phyloP scores from a whole-genome alignment of 2,113 vertebrate genomes.

The Myocastor coypus region DNA sequence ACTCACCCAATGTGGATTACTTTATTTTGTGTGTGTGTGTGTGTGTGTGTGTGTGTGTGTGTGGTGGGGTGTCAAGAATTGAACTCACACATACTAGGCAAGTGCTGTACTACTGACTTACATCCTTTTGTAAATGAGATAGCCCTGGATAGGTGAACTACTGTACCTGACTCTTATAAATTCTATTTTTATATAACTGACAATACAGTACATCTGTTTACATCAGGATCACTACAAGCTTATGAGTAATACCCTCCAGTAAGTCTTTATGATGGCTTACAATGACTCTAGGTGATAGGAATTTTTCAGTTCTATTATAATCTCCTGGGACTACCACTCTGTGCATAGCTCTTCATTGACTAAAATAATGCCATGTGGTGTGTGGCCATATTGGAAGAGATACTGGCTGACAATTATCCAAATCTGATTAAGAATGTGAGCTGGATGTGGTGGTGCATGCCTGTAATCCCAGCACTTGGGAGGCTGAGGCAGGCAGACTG shows the following conservation, averaged over 20 bases:
- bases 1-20: neutral
- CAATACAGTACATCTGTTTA: neutral
- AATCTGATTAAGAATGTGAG: conserved; percentile 30
- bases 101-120: neutral
- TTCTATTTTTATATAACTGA: neutral
- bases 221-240: no score
- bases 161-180: neutral
- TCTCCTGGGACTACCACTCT: neutral
- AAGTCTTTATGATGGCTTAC: neutral
- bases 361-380: neutral
- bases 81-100: neutral
- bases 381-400: neutral
- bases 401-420: neutral
- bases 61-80: neutral
- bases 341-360: neutral
- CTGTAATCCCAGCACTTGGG: no score
- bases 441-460: no score
- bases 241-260: neutral
- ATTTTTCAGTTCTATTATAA: neutral
- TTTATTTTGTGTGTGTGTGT: neutral
- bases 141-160: neutral
- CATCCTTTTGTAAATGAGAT: neutral
- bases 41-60: neutral
- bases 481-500: no score
- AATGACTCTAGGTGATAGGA: neutral